These are phyloP conservation scores for Antheraea mylitta DNA, from an alignment of 1,140 invertebrate genomes.

Conservation along the genomic window DNA sequence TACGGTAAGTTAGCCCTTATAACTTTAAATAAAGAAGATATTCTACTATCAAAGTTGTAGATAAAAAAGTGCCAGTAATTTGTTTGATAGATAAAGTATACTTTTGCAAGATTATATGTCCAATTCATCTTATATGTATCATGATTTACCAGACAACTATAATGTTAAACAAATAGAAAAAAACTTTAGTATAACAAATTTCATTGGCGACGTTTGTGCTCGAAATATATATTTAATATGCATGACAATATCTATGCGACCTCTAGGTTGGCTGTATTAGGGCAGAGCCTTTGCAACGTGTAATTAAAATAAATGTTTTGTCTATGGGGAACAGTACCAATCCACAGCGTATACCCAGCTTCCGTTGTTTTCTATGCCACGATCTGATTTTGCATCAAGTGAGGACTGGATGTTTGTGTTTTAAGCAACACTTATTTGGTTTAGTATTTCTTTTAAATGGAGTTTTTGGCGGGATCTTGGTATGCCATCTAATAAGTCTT, in stretches of 20 bases:
- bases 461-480: too few species aligned
- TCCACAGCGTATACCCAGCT: conserved; percentile 13
- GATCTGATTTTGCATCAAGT: too few species aligned
- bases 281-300: conserved; percentile 19
- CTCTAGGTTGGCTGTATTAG: conserved; percentile 20
- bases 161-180: conserved; percentile 7
- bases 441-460: too few species aligned
- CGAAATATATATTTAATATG: conserved; percentile 26
- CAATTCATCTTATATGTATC: too few species aligned
- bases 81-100: background rate
- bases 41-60: background rate
- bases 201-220: background rate
- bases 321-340: conserved; percentile 31
- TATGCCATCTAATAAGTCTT: too few species aligned
- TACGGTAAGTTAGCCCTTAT: conserved; percentile 75
- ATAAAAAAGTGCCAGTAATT: background rate
- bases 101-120: too few species aligned
- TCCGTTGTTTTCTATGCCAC: conserved; percentile 32
- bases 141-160: too few species aligned
- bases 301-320: conserved; percentile 30
- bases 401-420: background rate
- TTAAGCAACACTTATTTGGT: background rate
- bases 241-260: conserved; percentile 18
- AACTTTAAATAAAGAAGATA: background rate
- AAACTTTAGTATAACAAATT: conserved; percentile 7